phyloP scores from a whole-genome alignment of 2,113 vertebrate genomes.

The Ursus arctos region DNA sequence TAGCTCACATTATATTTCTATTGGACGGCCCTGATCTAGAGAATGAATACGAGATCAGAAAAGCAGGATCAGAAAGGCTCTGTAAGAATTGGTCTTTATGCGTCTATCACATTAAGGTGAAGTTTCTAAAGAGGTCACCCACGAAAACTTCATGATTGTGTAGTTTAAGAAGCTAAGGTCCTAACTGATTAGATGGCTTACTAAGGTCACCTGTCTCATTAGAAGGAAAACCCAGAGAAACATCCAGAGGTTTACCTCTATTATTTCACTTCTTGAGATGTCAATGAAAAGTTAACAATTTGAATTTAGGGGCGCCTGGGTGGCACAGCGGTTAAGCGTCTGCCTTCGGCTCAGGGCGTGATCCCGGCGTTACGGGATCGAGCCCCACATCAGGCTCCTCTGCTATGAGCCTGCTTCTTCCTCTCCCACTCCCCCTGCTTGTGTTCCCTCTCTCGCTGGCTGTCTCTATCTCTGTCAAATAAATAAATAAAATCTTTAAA shows the following conservation, averaged over 20 bases:
- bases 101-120: neutral
- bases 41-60: neutral
- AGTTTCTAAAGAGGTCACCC: neutral
- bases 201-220: neutral
- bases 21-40: neutral
- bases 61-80: neutral
- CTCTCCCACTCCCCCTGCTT: too few relatives aligned
- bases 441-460: too few relatives aligned
- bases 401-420: too few relatives aligned
- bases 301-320: too few relatives aligned
- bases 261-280: neutral
- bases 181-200: neutral
- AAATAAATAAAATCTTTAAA: too few relatives aligned
- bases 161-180: neutral
- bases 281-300: neutral
- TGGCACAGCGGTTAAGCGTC: too few relatives aligned
- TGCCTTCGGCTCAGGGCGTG: too few relatives aligned
- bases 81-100: neutral
- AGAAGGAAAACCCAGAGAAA: conserved; percentile 21
- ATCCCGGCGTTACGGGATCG: too few relatives aligned
- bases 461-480: too few relatives aligned
- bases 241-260: neutral
- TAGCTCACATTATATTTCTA: neutral
- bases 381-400: too few relatives aligned
- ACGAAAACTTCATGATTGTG: neutral